A percentile compares a stretch with the other conserved stretches of the same genome.
phyloP scores from a whole-genome alignment of 2,797 vertebrate species.

The Propithecus perrieri region DNA sequence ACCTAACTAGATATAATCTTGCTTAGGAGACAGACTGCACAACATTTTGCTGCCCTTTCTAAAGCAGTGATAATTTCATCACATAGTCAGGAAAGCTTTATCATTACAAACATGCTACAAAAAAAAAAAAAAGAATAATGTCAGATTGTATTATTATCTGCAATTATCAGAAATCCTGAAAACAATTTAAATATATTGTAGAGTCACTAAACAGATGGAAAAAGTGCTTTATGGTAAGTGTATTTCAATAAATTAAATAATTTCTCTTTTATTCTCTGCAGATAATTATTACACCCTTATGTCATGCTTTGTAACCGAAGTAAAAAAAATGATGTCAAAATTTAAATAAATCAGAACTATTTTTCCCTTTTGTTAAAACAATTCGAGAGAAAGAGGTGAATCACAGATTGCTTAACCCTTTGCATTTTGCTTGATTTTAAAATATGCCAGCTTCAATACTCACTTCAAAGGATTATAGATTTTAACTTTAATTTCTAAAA shows the following conservation, averaged over 20 bases:
- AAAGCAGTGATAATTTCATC: background rate
- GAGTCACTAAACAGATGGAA: background rate
- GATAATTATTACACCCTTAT: constrained; percentile 1
- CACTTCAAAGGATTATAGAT: background rate
- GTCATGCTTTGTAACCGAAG: background rate
- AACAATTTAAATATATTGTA: constrained; percentile 13
- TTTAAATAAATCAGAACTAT: constrained; percentile 2
- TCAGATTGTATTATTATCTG: background rate
- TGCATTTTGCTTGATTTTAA: constrained; percentile 35
- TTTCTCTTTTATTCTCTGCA: background rate
- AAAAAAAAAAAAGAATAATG: background rate
- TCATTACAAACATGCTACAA: background rate
- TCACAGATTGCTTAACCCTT: background rate
- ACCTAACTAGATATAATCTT: background rate
- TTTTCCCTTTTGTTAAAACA: constrained; percentile 15
- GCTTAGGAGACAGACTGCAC: background rate
- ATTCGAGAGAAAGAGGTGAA: background rate
- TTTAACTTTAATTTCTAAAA: constrained; percentile 14
- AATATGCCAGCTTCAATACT: background rate
- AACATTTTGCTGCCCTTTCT: background rate
- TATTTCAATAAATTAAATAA: constrained; percentile 20
- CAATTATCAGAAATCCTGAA: background rate
- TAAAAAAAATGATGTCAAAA: background rate
- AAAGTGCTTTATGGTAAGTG: background rate
- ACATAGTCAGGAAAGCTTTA: background rate